Base-by-base conservation (phyloP, 2,113 vertebrate species). In the Barbus barbus region DNA sequence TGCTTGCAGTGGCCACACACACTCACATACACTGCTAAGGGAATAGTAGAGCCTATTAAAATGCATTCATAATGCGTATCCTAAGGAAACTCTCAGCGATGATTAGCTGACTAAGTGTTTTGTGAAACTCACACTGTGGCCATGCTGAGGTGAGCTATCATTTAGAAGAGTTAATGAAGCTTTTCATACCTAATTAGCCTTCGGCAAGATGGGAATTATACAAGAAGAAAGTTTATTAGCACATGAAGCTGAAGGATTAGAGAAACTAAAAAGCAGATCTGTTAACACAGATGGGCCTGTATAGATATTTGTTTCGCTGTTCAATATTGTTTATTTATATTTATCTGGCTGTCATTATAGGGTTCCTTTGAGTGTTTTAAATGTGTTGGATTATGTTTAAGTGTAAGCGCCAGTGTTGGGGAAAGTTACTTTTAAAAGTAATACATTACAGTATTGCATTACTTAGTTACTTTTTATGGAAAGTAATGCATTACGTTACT, bases 51-150 rank as follows among this genome's bases (percentile, higher is more conserved):
- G 33, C 18, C 78, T 61, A 65, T 78, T 46, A 78, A 78, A 84
- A 48, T 69, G n/a, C 22, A 74, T 60, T 61, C 14, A 24, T 28
- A 63, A 33, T 73, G 36, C 1, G 67, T 51, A 26, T 61, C 38
- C 65, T 61, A 63, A 51, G 69, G 84, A 81, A 60, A 81, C 67
- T 74, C 56, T 60, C 26, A 31, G 58, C 41, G 24, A 85, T 85
- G 72, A 81, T 74, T 51, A 73, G 84, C 84, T 81, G 84, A 85
- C 67, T 74, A 74, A 75, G 78, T 63, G 44, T 74, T 85, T 85
- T 33, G 44, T 74, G 65, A 74, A 85, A 60, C 77, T 33, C 65
- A 28, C 76, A 71, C 77, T 60, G 48, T 46, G 53, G 24, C 18
- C 61, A 36, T 84, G 65, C 69, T 38, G 51, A 74, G 76, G 84